Base-by-base conservation (phyloP, 1,140 invertebrate genomes). In the Aphelenchoides fujianensis region DNA sequence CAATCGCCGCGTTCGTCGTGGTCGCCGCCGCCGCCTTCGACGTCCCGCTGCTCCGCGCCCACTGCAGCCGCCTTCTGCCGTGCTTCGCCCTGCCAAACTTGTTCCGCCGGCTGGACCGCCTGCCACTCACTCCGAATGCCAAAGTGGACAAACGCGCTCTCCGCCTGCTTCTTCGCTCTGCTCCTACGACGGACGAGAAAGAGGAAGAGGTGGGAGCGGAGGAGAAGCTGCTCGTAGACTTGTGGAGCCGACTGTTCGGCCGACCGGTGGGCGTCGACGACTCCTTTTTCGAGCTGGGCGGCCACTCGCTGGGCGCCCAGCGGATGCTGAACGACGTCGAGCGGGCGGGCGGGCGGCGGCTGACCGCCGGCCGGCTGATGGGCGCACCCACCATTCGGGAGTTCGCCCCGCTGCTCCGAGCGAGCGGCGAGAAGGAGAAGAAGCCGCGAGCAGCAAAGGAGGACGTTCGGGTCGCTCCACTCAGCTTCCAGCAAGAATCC, bases 201-300 rank as follows among this genome's bases (percentile, higher is more conserved):
- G 53, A 9, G 1, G 1, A n/a, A 37, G 23, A 3, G 30, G 12
- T 9, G 23, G 34, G 1, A 7, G 0, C 3, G 5, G 0, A 48
- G 59, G 28, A 69, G 30, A 68, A 68, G n/a, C 19, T n/a, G 64
- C 1, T 70, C 9, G n/a, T 9, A n/a, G 31, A 70, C 9, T 27
- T 70, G 16, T 61, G 48, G 68, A 71, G 28, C 34, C 23, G 41
- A 19, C 23, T 71, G 1, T 2, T 1, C 71, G 28, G n/a, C 2
- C 3, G n/a, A n/a, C 32, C 37, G 27, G 67, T 57, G 70, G 16
- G 31, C 48, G n/a, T 31, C 5, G 32, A 76, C 2, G 61, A 74
- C n/a, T 19, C n/a, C 23, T 74, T 74, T 27, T 52, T 74, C 52
- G 36, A 75, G 19, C n/a, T 70, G 30, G 73, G 73, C 5, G 73